Evolutionary conservation across 2,113 vertebrate species (phyloP), one percentile per base, ranked within the genome.

Genomic region (Thinocorus orbignyianus): DNA sequence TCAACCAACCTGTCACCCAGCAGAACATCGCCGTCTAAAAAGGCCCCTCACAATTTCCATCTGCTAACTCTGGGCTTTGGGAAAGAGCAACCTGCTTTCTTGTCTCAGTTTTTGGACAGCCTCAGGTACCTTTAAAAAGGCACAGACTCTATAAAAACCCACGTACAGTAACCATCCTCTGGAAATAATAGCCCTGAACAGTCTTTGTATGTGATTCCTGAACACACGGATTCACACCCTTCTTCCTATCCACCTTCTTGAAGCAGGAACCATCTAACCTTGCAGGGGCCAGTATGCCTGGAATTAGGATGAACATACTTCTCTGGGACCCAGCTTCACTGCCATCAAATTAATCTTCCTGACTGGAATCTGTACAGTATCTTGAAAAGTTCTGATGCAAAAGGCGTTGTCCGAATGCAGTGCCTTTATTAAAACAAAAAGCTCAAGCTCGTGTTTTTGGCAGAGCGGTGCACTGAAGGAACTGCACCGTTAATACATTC

Each of bases 301-400:
- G 6, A n/a, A 1, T 1, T 9, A 33, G 33, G n/a, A 62, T 33
- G 37, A 73, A 49, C 10, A 11, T 0, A 30, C 6, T 39, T 22
- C 31, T 33, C 57, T n/a, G 39, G 33, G 51, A 54, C 8, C 28
- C 12, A 42, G 41, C 57, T 30, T 60, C 17, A 28, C 49, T 19
- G 33, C 17, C 46, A n/a, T 3, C 48, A 89, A 71, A 44, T 4
- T 19, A 5, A 13, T 39, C 23, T 58, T 55, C 61, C 30, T 6
- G 25, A 14, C 5, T 46, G 51, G 11, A 79, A 71, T 46, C 15
- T 49, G 17, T 14, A 17, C 1, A 11, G 14, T 5, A 7, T 26
- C 42, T 2, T 23, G 48, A 70, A 70, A 78, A 51, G 13, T 35
- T 41, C 37, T 26, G 42, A 41, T 5, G 30, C 23, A 46, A 73